A percentile compares a stretch with the other conserved stretches of the same genome.
Evolutionary conservation across 2,797 vertebrate genomes (phyloP).

Genomic region (Lithobates sylvaticus): DNA sequence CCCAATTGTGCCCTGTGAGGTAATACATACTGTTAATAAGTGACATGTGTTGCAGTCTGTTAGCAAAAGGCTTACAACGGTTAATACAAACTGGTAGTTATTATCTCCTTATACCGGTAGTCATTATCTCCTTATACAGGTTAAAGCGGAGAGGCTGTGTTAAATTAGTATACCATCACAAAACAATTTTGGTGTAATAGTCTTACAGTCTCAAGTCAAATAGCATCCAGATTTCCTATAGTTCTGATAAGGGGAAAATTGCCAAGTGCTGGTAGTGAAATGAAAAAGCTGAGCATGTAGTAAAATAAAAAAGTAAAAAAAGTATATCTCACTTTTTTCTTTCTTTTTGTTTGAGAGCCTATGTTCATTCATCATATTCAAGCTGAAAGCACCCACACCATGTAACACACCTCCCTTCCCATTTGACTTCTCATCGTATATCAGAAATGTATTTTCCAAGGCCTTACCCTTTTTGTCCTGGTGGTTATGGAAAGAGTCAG

Average conservation of each 20-base stretch:
- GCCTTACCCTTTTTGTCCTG: conserved; percentile 98
- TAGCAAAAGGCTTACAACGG: neutral
- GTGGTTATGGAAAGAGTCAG: conserved; percentile 94
- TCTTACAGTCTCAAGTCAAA: conserved; percentile 19
- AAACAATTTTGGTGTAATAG: conserved; percentile 22
- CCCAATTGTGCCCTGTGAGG: conserved; percentile 13
- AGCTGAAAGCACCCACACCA: conserved; percentile 90
- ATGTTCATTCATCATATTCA: conserved; percentile 58
- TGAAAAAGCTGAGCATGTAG: neutral
- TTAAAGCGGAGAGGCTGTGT: conserved; percentile 2
- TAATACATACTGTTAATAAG: conserved; percentile 15
- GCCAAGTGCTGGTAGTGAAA: neutral
- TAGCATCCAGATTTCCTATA: conserved; percentile 33
- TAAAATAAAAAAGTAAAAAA: neutral
- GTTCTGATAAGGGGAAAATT: neutral
- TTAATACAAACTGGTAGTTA: conserved; percentile 19
- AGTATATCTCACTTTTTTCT: neutral
- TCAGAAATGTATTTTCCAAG: conserved; percentile 86
- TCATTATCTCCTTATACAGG: conserved; percentile 23
- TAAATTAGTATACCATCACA: conserved; percentile 38
- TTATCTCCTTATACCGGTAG: conserved; percentile 20
- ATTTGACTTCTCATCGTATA: conserved; percentile 29
- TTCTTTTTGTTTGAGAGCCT: neutral
- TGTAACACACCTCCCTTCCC: conserved; percentile 65
- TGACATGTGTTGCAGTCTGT: conserved; percentile 17